These are phyloP conservation scores for Lepisosteus osseus DNA, from an alignment of 2,113 vertebrate genomes.

Conservation along the genomic window DNA sequence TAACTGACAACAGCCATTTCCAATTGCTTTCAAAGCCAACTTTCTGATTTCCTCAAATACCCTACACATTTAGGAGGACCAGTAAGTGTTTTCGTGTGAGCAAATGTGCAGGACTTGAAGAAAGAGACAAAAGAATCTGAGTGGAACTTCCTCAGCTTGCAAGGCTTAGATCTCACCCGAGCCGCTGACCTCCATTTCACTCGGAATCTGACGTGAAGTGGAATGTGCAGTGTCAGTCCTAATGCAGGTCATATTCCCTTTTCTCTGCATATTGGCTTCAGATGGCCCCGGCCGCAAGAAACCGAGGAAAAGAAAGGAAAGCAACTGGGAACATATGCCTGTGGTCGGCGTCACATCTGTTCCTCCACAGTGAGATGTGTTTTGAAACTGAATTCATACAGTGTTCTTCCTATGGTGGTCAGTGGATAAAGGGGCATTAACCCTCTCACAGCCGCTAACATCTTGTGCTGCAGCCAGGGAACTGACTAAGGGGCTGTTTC, in stretches of 20 bases:
- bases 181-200: not conserved
- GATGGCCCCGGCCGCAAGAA: not conserved
- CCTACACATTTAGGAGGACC: no score
- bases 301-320: not conserved
- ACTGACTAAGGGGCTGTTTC: not conserved
- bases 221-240: not conserved
- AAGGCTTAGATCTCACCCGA: no score
- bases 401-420: not conserved
- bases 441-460: not conserved
- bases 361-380: not conserved
- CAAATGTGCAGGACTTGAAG: no score
- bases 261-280: not conserved
- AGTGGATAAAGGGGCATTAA: not conserved
- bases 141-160: no score
- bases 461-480: not conserved
- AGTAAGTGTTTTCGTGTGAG: no score
- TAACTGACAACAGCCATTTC: no score
- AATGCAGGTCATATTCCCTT: not conserved
- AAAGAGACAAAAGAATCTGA: no score
- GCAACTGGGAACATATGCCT: not conserved
- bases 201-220: not conserved
- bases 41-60: no score
- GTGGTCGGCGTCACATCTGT: not conserved
- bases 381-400: not conserved
- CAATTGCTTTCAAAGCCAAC: no score